Evolutionary conservation across 2,113 vertebrate species (phyloP).

Genomic region (Otus sunia): DNA sequence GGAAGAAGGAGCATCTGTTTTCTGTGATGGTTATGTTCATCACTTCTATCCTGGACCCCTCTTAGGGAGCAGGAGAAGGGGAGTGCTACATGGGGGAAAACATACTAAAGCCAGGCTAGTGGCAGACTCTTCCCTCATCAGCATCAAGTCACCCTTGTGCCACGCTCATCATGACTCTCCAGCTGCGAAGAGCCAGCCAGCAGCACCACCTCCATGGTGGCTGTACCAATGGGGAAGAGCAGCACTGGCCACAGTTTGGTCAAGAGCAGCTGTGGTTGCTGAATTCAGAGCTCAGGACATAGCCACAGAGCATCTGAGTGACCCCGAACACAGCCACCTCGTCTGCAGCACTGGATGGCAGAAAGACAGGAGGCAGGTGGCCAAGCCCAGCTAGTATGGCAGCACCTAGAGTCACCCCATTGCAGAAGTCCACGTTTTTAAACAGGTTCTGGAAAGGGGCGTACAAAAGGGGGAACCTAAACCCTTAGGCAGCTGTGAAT

Average conservation of each 20-base stretch:
- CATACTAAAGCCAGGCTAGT: fast-evolving
- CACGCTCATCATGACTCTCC: neutral
- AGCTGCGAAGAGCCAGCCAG: neutral
- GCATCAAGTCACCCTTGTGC: neutral
- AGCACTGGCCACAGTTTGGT: neutral
- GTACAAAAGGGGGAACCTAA: neutral
- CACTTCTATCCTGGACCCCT: neutral
- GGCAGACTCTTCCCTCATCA: neutral
- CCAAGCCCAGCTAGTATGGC: neutral
- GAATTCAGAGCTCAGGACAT: neutral
- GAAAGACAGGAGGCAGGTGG: neutral
- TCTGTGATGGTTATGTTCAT: neutral
- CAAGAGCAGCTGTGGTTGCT: neutral
- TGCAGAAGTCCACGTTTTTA: neutral
- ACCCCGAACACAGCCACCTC: neutral
- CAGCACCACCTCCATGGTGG: neutral
- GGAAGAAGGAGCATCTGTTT: neutral
- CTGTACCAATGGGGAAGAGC: neutral
- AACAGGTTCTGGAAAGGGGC: neutral
- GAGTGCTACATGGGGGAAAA: neutral
- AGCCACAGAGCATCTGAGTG: neutral
- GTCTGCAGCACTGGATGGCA: neutral
- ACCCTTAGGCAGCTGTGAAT: conserved; percentile 34
- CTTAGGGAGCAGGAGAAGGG: neutral
- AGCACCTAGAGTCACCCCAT: neutral